Evolutionary conservation across 2,888 invertebrate genomes (phyloP).

Genomic region (Augiades crinisus): DNA sequence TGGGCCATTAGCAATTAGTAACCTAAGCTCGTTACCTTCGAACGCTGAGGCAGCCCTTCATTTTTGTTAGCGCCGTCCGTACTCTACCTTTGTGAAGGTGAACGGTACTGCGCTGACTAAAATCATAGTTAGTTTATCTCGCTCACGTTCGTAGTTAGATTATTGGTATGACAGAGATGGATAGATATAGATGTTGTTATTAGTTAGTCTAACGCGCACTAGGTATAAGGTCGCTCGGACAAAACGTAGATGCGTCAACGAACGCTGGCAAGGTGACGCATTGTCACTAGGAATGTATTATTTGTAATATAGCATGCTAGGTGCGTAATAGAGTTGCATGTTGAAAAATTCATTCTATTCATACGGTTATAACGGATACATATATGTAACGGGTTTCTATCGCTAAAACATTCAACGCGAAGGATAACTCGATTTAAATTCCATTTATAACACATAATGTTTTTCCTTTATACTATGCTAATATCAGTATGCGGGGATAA

Average conservation of each 20-base stretch:
- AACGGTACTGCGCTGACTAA: slow-evolving; percentile 54
- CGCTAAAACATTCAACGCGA: slow-evolving; percentile 30
- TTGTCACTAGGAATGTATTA: slow-evolving; percentile 76
- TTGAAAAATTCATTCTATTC: slow-evolving; percentile 46
- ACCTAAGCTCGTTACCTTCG: slow-evolving; percentile 65
- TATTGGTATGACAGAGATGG: slow-evolving; percentile 61
- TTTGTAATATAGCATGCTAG: slow-evolving; percentile 56
- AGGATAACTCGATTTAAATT: slow-evolving; percentile 32
- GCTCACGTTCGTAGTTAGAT: slow-evolving; percentile 43
- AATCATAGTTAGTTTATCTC: slow-evolving; percentile 57
- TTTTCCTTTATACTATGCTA: not conserved
- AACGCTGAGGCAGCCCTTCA: slow-evolving; percentile 73
- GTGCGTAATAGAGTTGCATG: slow-evolving; percentile 39
- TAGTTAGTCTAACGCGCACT: slow-evolving; percentile 65
- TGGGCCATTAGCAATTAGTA: slow-evolving; percentile 62
- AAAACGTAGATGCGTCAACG: slow-evolving; percentile 79
- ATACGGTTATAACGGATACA: slow-evolving; percentile 45
- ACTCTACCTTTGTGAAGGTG: slow-evolving; percentile 72
- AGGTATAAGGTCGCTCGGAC: slow-evolving; percentile 73
- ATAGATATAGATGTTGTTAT: slow-evolving; percentile 63
- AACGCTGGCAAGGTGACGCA: slow-evolving; percentile 77
- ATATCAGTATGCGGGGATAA: not conserved
- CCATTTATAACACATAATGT: slow-evolving; percentile 16
- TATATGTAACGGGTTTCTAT: slow-evolving; percentile 47
- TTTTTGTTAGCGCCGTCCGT: slow-evolving; percentile 76